Evolutionary conservation across 1,140 invertebrate genomes (phyloP), one percentile per base, ranked within the genome.

Genomic region (Zaprionus tsacasi): DNA sequence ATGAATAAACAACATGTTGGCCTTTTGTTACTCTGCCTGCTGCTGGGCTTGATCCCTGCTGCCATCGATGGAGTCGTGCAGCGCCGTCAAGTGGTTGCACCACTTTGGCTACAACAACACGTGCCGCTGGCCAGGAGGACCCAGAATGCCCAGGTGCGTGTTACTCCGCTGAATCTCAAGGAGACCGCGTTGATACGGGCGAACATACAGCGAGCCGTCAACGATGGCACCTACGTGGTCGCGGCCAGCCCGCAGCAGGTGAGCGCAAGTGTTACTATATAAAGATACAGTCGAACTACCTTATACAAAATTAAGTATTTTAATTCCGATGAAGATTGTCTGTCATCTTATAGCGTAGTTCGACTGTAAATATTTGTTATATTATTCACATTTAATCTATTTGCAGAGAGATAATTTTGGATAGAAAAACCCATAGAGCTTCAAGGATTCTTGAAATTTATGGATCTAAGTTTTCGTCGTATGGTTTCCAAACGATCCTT

Each of bases 71-170:
- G 13, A 27, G 43, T 11, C 2, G n/a, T 30, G 11, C n/a, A 15
- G 11, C 80, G 74, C 21, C 79, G 83, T 3, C 87, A 90, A 57
- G 80, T 90, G 35, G 78, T 90, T 90, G 17, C 67, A 79, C 87
- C 5, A 67, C 56, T 7, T 87, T 87, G 82, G 77, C 43, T 90
- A 0, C 68, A 63, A 63, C 78, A 50, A 27, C 69, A 82, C 4
- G 43, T 12, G 0, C 0, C 13, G 25, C 10, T 25, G 27, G 52
- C 63, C 63, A 11, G 27, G n/a, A n/a, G 6, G 2, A 7, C 36
- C 0, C 68, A 71, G 3, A 58, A 52, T 3, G 3, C 38, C 40
- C 36, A 55, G 11, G 87, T 90, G n/a, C 55, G 30, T 11, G 77
- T 91, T 0, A 87, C 76, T 4, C 65, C 45, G 6, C 70, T 87